A percentile compares a stretch with the other conserved stretches of the same genome.
These are phyloP conservation scores for Neosalanx taihuensis DNA, from an alignment of 2,797 vertebrate genomes.

Conservation along the genomic window DNA sequence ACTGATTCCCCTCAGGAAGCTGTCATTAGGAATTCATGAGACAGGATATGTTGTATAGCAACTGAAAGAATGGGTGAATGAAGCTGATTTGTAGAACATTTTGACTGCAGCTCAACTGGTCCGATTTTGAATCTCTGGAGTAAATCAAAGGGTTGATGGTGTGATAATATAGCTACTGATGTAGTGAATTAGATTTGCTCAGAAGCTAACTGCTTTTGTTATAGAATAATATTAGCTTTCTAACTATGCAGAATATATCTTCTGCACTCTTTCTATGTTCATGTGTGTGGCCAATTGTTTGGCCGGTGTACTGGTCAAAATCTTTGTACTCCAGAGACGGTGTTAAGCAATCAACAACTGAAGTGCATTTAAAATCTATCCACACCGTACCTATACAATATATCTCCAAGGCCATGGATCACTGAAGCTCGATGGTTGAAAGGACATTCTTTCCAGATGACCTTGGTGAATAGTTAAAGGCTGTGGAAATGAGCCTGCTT, in stretches of 20 bases:
- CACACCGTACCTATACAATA: conserved; percentile 12
- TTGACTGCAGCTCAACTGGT: too few species aligned
- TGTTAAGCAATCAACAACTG: neutral
- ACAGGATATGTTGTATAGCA: neutral
- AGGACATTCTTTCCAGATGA: conserved; percentile 23
- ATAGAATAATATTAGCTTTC: neutral
- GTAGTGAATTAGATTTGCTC: too few species aligned
- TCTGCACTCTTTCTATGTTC: neutral
- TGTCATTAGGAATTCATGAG: neutral
- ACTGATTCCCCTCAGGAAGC: conserved; percentile 7
- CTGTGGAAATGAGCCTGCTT: conserved; percentile 37
- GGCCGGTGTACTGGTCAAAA: neutral
- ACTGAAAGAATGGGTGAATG: neutral
- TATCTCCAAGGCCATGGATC: conserved; percentile 5
- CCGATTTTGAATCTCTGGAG: neutral
- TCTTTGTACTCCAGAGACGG: neutral
- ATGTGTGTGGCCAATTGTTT: neutral
- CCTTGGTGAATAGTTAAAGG: conserved; percentile 63
- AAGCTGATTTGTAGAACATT: neutral
- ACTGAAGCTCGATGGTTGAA: neutral
- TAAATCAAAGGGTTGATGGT: neutral
- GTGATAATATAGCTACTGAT: neutral
- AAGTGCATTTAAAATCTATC: conserved; percentile 15
- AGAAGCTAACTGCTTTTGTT: neutral
- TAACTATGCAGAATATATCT: neutral